These are phyloP conservation scores for Caradrina clavipalpis DNA, from an alignment of 2,888 invertebrate species.

Conservation along the genomic window DNA sequence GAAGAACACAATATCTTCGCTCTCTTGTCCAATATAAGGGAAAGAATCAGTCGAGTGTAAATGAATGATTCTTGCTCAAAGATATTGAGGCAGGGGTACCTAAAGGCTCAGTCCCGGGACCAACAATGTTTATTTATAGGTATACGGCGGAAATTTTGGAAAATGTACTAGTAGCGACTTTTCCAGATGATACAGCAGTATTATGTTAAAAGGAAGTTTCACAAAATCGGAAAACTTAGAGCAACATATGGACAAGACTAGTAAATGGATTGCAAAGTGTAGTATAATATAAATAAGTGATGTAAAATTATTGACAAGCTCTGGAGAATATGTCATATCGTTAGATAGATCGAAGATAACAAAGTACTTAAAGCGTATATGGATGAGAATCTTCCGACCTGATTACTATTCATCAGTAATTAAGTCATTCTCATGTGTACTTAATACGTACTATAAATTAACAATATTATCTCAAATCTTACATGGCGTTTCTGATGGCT, in stretches of 20 bases:
- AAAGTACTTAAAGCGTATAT: not conserved
- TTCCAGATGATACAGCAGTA: not conserved
- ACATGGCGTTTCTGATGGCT: constrained; percentile 2
- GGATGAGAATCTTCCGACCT: not conserved
- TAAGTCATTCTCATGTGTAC: constrained; percentile 5
- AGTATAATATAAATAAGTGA: too few species aligned
- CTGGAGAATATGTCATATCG: too few species aligned
- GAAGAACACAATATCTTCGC: not conserved
- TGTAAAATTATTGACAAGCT: too few species aligned
- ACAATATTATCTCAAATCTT: constrained; percentile 14
- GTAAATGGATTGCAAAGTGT: not conserved
- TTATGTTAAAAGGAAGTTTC: not conserved
- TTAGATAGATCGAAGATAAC: too few species aligned
- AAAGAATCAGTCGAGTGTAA: not conserved
- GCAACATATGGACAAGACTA: not conserved
- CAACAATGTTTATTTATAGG: not conserved
- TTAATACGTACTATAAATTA: not conserved
- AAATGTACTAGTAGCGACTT: not conserved
- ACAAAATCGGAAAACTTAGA: constrained; percentile 1
- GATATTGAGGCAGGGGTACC: not conserved
- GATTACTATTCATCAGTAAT: not conserved
- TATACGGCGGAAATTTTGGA: not conserved
- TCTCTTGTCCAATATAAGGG: not conserved
- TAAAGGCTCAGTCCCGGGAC: not conserved
- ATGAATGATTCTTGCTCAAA: not conserved